Percentiles rank a stretch among this genome's conserved stretches.
Evolutionary conservation across 2,113 vertebrate genomes (phyloP).

Genomic region (Aldabrachelys gigantea): DNA sequence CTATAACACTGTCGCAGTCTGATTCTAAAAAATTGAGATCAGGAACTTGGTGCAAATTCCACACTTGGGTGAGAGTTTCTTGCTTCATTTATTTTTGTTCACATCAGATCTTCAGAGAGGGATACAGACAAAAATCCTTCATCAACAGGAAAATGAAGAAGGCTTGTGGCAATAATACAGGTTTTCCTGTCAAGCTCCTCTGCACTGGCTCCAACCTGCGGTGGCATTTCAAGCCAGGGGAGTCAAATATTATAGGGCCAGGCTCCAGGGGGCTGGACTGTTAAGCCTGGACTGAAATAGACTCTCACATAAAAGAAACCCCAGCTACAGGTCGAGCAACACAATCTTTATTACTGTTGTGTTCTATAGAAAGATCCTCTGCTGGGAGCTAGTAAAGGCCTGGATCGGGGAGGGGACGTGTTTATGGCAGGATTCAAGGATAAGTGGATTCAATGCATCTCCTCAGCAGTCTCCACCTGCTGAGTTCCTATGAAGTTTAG

Average conservation of each 20-base stretch:
- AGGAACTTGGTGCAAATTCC: background rate
- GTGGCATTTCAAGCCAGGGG: background rate
- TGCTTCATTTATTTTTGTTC: background rate
- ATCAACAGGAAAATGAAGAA: background rate
- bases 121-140: background rate
- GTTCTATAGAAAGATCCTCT: background rate
- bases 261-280: background rate
- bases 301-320: background rate
- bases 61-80: background rate
- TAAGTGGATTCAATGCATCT: background rate
- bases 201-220: background rate
- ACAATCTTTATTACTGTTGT: background rate
- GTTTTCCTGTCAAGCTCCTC: background rate
- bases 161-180: background rate
- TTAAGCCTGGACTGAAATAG: background rate
- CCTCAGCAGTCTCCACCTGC: background rate
- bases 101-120: background rate
- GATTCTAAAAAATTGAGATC: background rate
- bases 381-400: background rate
- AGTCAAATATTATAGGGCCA: background rate
- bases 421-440: background rate
- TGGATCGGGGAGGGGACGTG: background rate
- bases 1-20: background rate
- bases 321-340: background rate
- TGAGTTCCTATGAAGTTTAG: background rate